Evolutionary conservation across 2,888 invertebrate genomes (phyloP), one percentile per base, ranked within the genome.

Genomic region (Prionchulus punctatus): DNA sequence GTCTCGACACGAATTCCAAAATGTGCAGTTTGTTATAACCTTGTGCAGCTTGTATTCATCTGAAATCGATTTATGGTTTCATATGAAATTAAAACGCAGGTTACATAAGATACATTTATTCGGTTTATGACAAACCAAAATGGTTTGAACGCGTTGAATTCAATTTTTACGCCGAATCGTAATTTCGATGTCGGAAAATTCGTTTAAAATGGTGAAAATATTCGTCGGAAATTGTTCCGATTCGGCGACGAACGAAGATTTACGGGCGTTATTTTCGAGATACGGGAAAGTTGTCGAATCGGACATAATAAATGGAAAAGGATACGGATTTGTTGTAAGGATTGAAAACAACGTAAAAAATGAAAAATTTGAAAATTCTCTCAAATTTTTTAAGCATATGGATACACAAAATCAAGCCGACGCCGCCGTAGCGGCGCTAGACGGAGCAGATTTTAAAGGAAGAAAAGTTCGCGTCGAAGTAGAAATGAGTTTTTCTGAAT

Each of bases 201-300:
- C 36, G 18, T 45, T 21, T 12, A 45, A 45, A 23, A 27, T 58
- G 57, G 48, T 31, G 18, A 89, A 90, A 79, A 86, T 94, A 69
- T 90, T 90, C 78, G 87, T 94, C 70, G 91, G 90, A 68, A 91
- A 92, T 78, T 78, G 92, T 64, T 85, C 87, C 69, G 86, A 87
- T 75, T 87, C 87, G 75, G 86, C 89, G 68, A 85, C 86, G 75
- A 84, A 86, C 15, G 47, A 49, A 3, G 54, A 90, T 73, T 83
- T 94, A 65, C 83, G 88, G 73, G 84, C 85, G 72, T 78, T 92
- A 66, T 94, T 92, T 79, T 84, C 85, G 76, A 87, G 88, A 76
- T 91, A 80, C 79, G 92, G 92, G 70, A 81, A 83, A 70, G 91
- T 92, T 66, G 85, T 88, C 66, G 91, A 92, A 75, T 89, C 88